Evolutionary conservation across 1,140 invertebrate genomes (phyloP).

Genomic region (Matsumurasca onukii): DNA sequence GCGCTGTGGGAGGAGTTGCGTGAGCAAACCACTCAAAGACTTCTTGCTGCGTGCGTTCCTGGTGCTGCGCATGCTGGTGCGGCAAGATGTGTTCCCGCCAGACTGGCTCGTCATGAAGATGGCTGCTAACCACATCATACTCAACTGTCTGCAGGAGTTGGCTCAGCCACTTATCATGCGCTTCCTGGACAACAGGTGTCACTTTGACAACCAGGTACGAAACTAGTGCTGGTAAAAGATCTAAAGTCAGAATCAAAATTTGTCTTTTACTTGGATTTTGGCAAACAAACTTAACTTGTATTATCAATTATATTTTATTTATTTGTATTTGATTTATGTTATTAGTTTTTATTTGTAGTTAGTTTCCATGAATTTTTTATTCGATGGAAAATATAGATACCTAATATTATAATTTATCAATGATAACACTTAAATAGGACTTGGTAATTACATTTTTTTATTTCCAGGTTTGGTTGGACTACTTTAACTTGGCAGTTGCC

Average conservation of each 20-base stretch:
- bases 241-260: not conserved
- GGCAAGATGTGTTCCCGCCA: conserved; percentile 80
- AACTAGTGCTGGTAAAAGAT: not conserved
- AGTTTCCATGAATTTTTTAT: too few relatives aligned
- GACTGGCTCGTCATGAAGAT: conserved; percentile 95
- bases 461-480: conserved; percentile 80
- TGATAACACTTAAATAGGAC: too few relatives aligned
- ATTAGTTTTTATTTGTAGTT: not conserved
- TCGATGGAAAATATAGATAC: too few relatives aligned
- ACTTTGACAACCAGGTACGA: conserved; percentile 67
- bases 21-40: conserved; percentile 79
- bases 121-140: conserved; percentile 84
- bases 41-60: conserved; percentile 87
- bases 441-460: not conserved
- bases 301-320: not conserved
- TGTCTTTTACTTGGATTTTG: not conserved
- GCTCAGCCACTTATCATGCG: conserved; percentile 82
- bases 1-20: conserved; percentile 82
- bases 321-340: conserved; percentile 22
- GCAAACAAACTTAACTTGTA: not conserved
- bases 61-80: conserved; percentile 82
- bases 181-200: conserved; percentile 66
- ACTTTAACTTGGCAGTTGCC: conserved; percentile 84
- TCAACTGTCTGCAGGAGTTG: conserved; percentile 83
- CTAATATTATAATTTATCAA: too few relatives aligned